Conservation (phyloP, 2,113 vertebrate genomes). For the Poecile atricapillus region DNA sequence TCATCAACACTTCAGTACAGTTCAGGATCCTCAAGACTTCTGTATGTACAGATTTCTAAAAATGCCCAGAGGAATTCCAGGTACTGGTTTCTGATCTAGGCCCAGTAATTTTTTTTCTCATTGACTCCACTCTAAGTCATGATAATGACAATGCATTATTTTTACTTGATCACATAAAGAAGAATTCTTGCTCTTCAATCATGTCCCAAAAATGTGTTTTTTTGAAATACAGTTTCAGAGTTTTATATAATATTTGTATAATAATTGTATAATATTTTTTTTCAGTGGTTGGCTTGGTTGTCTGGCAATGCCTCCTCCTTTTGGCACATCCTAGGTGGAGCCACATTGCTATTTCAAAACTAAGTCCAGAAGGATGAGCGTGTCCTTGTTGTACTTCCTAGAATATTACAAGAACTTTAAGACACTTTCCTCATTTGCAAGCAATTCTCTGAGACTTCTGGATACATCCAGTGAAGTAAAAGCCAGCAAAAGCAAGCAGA, state of each 20-base stretch:
- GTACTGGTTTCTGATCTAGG: neutral
- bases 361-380: neutral
- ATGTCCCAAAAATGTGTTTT: neutral
- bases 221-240: neutral
- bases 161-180: neutral
- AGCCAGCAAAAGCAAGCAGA: neutral
- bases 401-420: neutral
- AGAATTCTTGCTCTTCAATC: neutral
- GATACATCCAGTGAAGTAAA: neutral
- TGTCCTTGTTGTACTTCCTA: neutral
- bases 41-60: neutral
- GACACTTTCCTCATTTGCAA: neutral
- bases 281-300: neutral
- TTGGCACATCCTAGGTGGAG: neutral
- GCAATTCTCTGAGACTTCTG: neutral
- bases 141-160: neutral
- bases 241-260: rapidly evolving
- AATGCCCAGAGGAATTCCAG: neutral
- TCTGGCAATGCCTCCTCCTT: neutral
- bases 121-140: neutral
- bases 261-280: rapidly evolving
- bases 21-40: neutral
- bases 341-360: neutral
- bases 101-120: neutral
- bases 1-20: neutral